Conservation (phyloP, 2,797 vertebrate genomes). For the Platalea minor region DNA sequence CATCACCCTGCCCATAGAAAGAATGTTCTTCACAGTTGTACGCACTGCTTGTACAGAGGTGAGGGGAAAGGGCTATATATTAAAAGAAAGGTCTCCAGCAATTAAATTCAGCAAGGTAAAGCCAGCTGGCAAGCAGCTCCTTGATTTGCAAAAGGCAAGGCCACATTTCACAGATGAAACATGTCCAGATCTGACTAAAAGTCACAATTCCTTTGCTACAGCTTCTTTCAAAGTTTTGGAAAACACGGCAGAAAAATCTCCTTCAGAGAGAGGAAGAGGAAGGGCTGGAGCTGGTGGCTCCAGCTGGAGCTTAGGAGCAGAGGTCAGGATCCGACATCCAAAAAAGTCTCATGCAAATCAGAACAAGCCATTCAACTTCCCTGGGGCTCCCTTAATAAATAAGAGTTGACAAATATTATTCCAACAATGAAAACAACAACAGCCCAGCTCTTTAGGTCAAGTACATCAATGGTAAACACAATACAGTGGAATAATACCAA, state of each 20-base stretch:
- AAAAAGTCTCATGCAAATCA: background rate
- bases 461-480: background rate
- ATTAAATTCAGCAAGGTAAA: background rate
- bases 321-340: background rate
- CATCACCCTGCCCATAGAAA: background rate
- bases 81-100: background rate
- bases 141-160: background rate
- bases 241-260: background rate
- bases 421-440: background rate
- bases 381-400: background rate
- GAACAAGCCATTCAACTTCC: background rate
- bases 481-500: background rate
- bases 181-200: background rate
- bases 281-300: background rate
- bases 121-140: background rate
- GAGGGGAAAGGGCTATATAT: background rate
- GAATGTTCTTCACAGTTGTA: background rate
- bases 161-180: background rate
- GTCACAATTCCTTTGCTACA: background rate
- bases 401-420: slow-evolving; percentile 20
- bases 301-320: background rate
- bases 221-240: background rate
- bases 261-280: background rate
- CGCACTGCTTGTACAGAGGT: background rate
- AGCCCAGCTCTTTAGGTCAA: slow-evolving; percentile 18